Percentiles rank a stretch among this genome's conserved stretches.
Conservation (phyloP, 2,113 vertebrate species). For the Scomber scombrus region DNA sequence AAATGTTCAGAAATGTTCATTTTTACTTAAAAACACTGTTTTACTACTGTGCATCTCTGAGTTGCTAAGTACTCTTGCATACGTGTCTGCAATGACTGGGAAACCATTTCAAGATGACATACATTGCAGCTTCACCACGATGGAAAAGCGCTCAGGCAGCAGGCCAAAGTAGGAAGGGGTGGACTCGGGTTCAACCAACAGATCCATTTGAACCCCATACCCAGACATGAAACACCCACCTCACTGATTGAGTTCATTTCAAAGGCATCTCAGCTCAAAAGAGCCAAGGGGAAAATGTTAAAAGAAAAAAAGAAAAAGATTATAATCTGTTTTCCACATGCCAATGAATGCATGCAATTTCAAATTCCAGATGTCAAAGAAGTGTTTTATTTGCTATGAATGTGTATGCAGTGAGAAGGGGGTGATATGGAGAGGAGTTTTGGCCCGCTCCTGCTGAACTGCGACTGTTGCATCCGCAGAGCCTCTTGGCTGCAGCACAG, state of each 20-base stretch:
- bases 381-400: slow-evolving; percentile 52
- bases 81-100: slow-evolving; percentile 72
- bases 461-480: slow-evolving; percentile 33
- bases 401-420: slow-evolving; percentile 18
- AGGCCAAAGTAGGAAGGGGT: slow-evolving; percentile 54
- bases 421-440: slow-evolving; percentile 37
- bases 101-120: slow-evolving; percentile 70
- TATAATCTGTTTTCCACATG: slow-evolving; percentile 73
- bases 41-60: slow-evolving; percentile 58
- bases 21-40: slow-evolving; percentile 58
- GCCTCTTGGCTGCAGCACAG: slow-evolving; percentile 55
- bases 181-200: slow-evolving; percentile 44
- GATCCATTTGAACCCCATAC: slow-evolving; percentile 50
- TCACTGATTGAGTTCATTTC: slow-evolving; percentile 73
- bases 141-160: slow-evolving; percentile 63
- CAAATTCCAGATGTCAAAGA: slow-evolving; percentile 79
- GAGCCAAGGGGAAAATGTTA: slow-evolving; percentile 34
- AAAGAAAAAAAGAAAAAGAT: slow-evolving; percentile 35
- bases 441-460: slow-evolving; percentile 37
- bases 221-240: slow-evolving; percentile 50
- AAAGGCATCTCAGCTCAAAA: slow-evolving; percentile 63
- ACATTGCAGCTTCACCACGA: slow-evolving; percentile 40
- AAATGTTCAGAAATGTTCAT: slow-evolving; percentile 30
- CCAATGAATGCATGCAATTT: slow-evolving; percentile 64
- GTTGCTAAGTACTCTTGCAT: slow-evolving; percentile 70